Evolutionary conservation across 53 echinoderm and acorn worm species (phyloP), one percentile per base, ranked within the genome.

Genomic region (Astropecten irregularis): DNA sequence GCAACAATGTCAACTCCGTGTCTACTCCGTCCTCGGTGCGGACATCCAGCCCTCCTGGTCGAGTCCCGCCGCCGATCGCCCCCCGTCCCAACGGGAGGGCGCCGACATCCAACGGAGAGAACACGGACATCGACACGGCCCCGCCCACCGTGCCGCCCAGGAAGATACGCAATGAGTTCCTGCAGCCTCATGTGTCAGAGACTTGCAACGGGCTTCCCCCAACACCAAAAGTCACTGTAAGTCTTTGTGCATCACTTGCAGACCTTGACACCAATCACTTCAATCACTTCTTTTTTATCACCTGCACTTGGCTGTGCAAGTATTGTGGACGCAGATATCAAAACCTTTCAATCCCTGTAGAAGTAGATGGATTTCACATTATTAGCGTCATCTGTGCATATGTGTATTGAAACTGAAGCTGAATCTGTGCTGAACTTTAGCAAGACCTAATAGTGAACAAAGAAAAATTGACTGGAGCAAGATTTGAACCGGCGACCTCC

Each of bases 171-270:
- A 90, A 92, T 83, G 92, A 94, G 57, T 99, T 99, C 88, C 39
- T 87, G 40, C 89, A 92, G 25, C 85, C 84, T 52, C 69, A 69
- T 27, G 85, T 82, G 18, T 73, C 81, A 30, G 76, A 82, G 37
- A 56, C 51, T 7, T 85, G 92, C 51, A 94, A 94, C 64, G 94
- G 99, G 13, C 83, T 99, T 67, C 94, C 94, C 8, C 85, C 89
- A 28, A 99, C 99, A 30, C 99, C 99, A n/a, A 94, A 99, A 88
- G 99, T 99, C 47, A 87, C 93, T 33, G 99, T 99, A 70, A 92
- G 93, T 88, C 31, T 20, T 1, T n/a, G n/a, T n/a, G n/a, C n/a
- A n/a, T n/a, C n/a, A n/a, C n/a, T n/a, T n/a, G n/a, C n/a, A n/a
- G n/a, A n/a, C n/a, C n/a, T n/a, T n/a, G n/a, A n/a, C 34, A 22